phyloP scores from a whole-genome alignment of 2,113 vertebrate species.

The Archilochus colubris region DNA sequence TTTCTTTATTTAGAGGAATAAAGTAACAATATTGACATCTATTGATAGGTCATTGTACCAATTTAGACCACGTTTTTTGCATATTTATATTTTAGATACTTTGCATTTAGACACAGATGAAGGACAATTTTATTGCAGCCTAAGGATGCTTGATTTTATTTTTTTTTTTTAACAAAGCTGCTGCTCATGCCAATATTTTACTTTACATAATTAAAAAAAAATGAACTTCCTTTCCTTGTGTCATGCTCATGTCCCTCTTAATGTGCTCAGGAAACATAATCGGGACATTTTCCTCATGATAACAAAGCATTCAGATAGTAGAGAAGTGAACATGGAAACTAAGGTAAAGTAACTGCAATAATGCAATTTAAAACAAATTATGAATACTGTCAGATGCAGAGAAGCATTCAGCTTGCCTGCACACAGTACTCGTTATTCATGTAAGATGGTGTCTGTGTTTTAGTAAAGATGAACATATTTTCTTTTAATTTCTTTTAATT shows the following conservation, averaged over 20 bases:
- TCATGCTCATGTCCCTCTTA: not conserved
- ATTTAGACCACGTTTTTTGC: not conserved
- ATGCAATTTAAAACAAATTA: not conserved
- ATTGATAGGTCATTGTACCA: not conserved
- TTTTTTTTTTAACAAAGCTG: not conserved
- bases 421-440: not conserved
- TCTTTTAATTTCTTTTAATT: not conserved
- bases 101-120: not conserved
- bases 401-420: not conserved
- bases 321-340: not conserved
- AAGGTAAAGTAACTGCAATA: not conserved
- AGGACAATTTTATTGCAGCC: not conserved
- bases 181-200: not conserved
- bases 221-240: not conserved
- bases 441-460: not conserved
- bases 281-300: not conserved
- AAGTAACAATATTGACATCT: not conserved
- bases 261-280: slow-evolving; percentile 17
- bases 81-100: not conserved
- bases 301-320: not conserved
- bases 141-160: not conserved
- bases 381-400: not conserved
- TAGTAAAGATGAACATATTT: not conserved
- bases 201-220: not conserved
- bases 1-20: not conserved